These are phyloP conservation scores for Trichonephila clavata DNA, from an alignment of 1,140 invertebrate genomes.

Conservation along the genomic window DNA sequence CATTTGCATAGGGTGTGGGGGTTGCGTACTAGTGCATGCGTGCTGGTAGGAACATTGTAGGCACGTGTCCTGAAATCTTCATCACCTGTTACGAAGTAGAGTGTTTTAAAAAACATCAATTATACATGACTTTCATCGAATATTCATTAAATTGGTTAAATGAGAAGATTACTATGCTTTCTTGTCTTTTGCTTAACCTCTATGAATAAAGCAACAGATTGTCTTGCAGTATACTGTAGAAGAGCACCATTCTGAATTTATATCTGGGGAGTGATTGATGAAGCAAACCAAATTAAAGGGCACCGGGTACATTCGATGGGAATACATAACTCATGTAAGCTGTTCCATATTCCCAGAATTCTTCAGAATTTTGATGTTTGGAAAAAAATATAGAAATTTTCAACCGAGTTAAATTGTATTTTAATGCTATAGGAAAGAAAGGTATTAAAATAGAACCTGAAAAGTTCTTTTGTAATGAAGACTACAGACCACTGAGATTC, in stretches of 20 bases:
- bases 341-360: not conserved
- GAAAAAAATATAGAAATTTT: too few species aligned
- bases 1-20: constrained; percentile 59
- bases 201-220: constrained; percentile 30
- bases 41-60: constrained; percentile 11
- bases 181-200: constrained; percentile 17
- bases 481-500: too few species aligned
- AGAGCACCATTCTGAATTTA: not conserved
- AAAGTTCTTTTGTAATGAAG: too few species aligned
- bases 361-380: too few species aligned
- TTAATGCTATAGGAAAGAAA: too few species aligned
- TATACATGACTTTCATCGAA: constrained; percentile 49
- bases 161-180: not conserved
- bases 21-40: constrained; percentile 17
- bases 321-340: not conserved
- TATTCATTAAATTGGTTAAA: constrained; percentile 59
- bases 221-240: not conserved
- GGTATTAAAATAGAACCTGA: too few species aligned
- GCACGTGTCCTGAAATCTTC: constrained; percentile 41
- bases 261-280: not conserved
- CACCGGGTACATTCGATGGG: not conserved
- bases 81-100: not conserved
- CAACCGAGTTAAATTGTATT: too few species aligned
- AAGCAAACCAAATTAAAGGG: not conserved
- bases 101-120: constrained; percentile 2